Conservation (phyloP, 2,888 invertebrate species). For the Caenorhabditis drosophilae region DNA sequence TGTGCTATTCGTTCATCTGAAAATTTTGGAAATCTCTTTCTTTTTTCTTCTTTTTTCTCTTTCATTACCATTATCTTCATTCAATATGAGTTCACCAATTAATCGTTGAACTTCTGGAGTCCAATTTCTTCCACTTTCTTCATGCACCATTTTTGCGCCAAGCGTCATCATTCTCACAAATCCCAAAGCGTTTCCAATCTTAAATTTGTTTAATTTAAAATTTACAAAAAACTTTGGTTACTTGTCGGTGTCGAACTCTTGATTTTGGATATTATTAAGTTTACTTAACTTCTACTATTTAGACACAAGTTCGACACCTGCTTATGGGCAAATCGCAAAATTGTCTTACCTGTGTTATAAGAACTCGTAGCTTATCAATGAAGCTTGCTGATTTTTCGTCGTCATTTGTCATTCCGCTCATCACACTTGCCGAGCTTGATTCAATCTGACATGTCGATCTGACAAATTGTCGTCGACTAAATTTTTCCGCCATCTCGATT, state of each 20-base stretch:
- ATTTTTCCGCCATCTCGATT: slow-evolving; percentile 89
- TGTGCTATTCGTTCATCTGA: slow-evolving; percentile 1
- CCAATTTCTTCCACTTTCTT: not conserved
- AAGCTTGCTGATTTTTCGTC: slow-evolving; percentile 84
- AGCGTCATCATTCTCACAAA: slow-evolving; percentile 75
- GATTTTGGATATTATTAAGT: no score
- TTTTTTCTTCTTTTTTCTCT: no score
- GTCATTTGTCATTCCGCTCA: not conserved
- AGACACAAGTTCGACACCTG: no score
- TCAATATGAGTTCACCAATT: not conserved
- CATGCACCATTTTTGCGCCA: slow-evolving; percentile 75
- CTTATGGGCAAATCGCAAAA: no score
- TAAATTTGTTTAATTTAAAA: slow-evolving; percentile 70
- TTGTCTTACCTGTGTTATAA: slow-evolving; percentile 93
- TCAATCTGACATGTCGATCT: not conserved
- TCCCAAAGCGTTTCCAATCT: slow-evolving; percentile 82
- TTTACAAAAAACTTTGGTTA: slow-evolving; percentile 73
- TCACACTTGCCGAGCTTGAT: not conserved
- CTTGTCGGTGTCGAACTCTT: no score
- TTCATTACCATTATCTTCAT: slow-evolving; percentile 4
- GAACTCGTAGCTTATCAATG: slow-evolving; percentile 87
- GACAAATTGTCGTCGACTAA: slow-evolving; percentile 77
- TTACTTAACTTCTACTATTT: no score
- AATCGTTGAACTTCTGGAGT: not conserved
- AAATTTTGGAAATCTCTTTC: no score